Conservation (phyloP, 2,113 vertebrate genomes). For the Cichladusa arquata region DNA sequence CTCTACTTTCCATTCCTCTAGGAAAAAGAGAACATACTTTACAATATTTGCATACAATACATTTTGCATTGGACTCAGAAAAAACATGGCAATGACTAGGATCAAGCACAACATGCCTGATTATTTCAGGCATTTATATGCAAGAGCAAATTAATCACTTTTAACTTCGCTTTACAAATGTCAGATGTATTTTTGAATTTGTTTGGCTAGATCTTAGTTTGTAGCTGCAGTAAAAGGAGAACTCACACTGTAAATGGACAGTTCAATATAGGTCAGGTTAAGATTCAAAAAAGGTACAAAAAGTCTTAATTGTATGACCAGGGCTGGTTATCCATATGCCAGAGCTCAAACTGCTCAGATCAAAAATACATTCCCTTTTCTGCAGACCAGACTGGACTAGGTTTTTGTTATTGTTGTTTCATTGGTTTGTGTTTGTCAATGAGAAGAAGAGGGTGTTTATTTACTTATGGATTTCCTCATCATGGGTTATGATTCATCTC, state of each 20-base stretch:
- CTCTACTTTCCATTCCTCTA: not conserved
- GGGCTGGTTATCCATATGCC: not conserved
- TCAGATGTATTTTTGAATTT: not conserved
- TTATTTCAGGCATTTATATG: not conserved
- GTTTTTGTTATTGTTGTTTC: not conserved
- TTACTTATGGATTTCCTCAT: not conserved
- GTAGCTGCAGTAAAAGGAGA: not conserved
- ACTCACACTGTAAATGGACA: not conserved
- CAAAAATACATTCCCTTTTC: not conserved
- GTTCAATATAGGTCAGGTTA: not conserved
- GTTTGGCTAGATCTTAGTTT: not conserved
- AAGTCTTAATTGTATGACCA: not conserved
- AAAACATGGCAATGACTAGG: not conserved
- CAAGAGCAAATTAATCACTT: not conserved
- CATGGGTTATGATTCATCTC: not conserved
- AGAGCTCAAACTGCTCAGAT: not conserved
- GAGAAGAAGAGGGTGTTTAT: not conserved
- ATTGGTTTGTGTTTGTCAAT: not conserved
- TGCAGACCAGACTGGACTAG: not conserved
- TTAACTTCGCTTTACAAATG: not conserved
- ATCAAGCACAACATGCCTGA: not conserved
- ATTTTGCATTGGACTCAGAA: not conserved
- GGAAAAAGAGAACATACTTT: not conserved
- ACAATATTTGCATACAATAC: not conserved
- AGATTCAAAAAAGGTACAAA: not conserved